phyloP scores from a whole-genome alignment of 2,797 vertebrate species.

The Aldrovandia affinis region DNA sequence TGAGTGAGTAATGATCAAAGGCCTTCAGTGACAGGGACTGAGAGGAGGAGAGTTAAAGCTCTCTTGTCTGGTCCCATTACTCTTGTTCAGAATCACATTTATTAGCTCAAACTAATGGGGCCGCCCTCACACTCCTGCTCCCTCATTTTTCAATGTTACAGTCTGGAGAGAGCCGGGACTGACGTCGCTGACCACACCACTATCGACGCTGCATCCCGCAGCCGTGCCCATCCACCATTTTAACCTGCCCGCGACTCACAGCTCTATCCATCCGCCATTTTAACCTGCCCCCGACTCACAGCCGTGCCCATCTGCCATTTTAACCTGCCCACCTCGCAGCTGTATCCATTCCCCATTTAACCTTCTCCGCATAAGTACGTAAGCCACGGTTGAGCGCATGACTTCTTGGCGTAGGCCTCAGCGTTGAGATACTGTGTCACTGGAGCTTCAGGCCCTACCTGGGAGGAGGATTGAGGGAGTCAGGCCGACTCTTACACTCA shows the following conservation, averaged over 20 bases:
- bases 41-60: background rate
- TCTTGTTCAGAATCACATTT: slow-evolving; percentile 4
- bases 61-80: background rate
- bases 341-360: too few relatives aligned
- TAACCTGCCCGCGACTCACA: background rate
- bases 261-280: too few relatives aligned
- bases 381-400: too few relatives aligned
- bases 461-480: too few relatives aligned
- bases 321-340: background rate
- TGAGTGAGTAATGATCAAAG: background rate
- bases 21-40: background rate
- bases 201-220: background rate
- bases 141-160: slow-evolving; percentile 11
- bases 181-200: background rate
- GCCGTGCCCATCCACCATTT: background rate
- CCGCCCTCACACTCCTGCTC: background rate
- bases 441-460: too few relatives aligned
- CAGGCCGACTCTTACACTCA: too few relatives aligned
- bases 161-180: background rate
- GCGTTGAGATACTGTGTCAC: too few relatives aligned
- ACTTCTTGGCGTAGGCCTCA: too few relatives aligned
- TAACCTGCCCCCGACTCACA: too few relatives aligned
- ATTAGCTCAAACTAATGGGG: background rate
- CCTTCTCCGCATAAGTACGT: too few relatives aligned
- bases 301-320: background rate